Base-by-base conservation (phyloP, 1,140 invertebrate genomes). In the Drosophila obscura region DNA sequence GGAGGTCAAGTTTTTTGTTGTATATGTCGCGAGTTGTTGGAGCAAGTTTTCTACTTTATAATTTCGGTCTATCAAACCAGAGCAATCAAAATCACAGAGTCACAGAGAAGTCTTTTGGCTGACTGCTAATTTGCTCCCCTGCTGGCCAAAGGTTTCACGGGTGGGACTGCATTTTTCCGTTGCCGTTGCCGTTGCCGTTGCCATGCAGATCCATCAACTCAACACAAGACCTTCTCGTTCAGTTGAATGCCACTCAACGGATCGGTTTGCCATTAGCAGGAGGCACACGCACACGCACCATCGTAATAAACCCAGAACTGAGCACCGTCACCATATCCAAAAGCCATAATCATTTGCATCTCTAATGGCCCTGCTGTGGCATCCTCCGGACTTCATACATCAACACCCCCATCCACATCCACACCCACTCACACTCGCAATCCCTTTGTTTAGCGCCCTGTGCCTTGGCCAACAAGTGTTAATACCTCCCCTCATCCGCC, bases 331-430 rank as follows among this genome's bases (percentile, higher is more conserved):
- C 56, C 51, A 46, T 59, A 84, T 72, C 74, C 79, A 73, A 74
- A 83, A 77, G 68, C 83, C 79, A 80, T 88, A 83, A 83, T 83
- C 84, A 88, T 83, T 88, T 88, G 83, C 84, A 88, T 89, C 84
- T 68, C 63, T 83, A 83, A 83, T 88, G 84, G 80, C 57, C 50
- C 62, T 82, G 48, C 43, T 71, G 52, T 65, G 76, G 63, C 43
- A 55, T 28, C 66, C 55, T 60, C 45, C 69, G 79, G 58, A 77
- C 76, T 50, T 73, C 76, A 84, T 83, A 89, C 76, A 89, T 89
- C 83, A 88, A 77, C 72, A 28, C 59, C 75, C 41, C 55, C 48
- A 16, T 53, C 13, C 16, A n/a, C 15, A 7, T 19, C 39, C n/a
- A 24, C 41, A 19, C 22, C 52, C 19, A 28, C 76, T 35, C 11